Conservation (phyloP, 2,113 vertebrate genomes). For the Laticauda laticaudata region DNA sequence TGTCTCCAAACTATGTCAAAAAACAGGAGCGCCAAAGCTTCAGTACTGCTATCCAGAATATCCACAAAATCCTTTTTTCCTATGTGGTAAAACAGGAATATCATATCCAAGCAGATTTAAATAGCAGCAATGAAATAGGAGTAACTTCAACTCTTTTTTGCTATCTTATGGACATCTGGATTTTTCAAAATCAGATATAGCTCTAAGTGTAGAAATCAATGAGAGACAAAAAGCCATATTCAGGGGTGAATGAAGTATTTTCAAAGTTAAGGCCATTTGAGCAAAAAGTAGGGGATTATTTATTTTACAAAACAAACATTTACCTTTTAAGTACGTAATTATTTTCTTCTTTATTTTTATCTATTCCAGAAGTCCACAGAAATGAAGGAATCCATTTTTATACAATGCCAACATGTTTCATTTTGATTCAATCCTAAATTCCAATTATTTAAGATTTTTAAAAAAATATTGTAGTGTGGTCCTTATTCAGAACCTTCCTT, state of each 20-base stretch:
- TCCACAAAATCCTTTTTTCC: background rate
- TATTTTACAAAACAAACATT: background rate
- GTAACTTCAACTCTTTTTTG: background rate
- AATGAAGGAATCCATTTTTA: background rate
- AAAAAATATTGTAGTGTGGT: background rate
- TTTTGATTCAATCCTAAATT: background rate
- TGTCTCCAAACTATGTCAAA: background rate
- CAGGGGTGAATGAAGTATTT: background rate
- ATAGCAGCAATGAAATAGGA: background rate
- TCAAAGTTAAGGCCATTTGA: background rate
- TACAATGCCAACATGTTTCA: too few species aligned
- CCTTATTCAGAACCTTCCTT: background rate
- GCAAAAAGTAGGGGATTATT: background rate
- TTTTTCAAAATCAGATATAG: background rate
- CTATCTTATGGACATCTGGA: background rate
- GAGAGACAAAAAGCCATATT: background rate
- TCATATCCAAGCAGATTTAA: background rate
- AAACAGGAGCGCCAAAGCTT: background rate
- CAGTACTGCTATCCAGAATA: background rate
- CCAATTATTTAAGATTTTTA: background rate
- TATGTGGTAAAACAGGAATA: background rate
- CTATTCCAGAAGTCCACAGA: background rate
- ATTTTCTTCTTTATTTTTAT: background rate
- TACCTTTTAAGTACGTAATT: background rate
- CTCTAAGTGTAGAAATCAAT: background rate